Percentiles rank a stretch among this genome's conserved stretches.
phyloP scores from a whole-genome alignment of 2,797 vertebrate genomes.

The Lycodopsis pacificus region DNA sequence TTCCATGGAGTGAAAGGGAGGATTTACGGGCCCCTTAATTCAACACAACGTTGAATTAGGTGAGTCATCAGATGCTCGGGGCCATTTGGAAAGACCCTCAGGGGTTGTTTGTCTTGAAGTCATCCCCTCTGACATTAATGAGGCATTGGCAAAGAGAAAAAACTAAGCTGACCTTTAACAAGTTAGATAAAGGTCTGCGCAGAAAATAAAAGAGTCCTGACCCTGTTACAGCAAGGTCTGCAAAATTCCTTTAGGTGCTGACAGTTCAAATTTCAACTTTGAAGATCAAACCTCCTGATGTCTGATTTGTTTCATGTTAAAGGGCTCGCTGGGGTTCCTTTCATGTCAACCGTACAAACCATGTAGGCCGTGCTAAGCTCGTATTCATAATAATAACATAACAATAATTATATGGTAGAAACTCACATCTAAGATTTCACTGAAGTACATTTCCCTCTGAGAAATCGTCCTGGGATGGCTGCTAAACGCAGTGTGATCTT shows the following conservation, averaged over 20 bases:
- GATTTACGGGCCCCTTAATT: slow-evolving; percentile 66
- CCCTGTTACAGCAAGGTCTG: slow-evolving; percentile 9
- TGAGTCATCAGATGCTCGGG: slow-evolving; percentile 69
- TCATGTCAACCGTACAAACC: slow-evolving; percentile 32
- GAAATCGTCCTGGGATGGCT: slow-evolving; percentile 49
- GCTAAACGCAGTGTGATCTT: slow-evolving; percentile 53
- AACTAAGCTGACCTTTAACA: slow-evolving; percentile 38
- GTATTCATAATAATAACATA: slow-evolving; percentile 21
- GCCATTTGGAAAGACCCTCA: slow-evolving; percentile 51
- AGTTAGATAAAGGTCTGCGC: slow-evolving; percentile 22
- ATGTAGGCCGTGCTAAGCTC: slow-evolving; percentile 1
- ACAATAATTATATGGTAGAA: slow-evolving; percentile 32
- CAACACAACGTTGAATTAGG: slow-evolving; percentile 58
- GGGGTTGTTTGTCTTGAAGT: slow-evolving; percentile 67
- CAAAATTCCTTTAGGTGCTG: slow-evolving; percentile 11
- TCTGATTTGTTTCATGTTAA: slow-evolving; percentile 23
- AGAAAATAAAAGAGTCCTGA: slow-evolving; percentile 33
- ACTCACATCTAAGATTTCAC: slow-evolving; percentile 37
- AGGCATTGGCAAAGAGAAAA: slow-evolving; percentile 37
- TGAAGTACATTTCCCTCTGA: slow-evolving; percentile 37
- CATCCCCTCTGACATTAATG: slow-evolving; percentile 68
- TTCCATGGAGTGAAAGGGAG: slow-evolving; percentile 40
- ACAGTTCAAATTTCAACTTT: slow-evolving; percentile 26
- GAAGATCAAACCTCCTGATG: slow-evolving; percentile 31
- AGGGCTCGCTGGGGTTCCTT: slow-evolving; percentile 13